phyloP scores from a whole-genome alignment of 2,888 invertebrate species.

The Merodon equestris region DNA sequence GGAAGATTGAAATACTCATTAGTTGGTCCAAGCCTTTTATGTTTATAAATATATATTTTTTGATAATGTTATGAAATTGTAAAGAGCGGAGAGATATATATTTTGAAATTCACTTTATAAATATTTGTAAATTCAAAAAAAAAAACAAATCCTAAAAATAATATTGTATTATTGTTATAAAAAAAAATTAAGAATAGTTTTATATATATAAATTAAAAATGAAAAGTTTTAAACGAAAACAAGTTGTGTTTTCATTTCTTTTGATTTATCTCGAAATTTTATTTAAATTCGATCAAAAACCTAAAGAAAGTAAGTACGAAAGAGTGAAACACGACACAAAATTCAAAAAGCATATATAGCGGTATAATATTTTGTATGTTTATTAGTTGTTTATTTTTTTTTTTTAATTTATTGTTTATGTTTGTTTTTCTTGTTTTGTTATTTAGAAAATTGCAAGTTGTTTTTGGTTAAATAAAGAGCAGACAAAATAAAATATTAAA shows the following conservation, averaged over 20 bases:
- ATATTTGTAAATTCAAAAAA: slow-evolving; percentile 42
- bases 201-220: slow-evolving; percentile 55
- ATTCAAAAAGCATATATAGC: neutral
- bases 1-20: slow-evolving; percentile 60
- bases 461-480: slow-evolving; percentile 33
- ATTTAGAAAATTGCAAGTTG: slow-evolving; percentile 31
- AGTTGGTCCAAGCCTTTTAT: slow-evolving; percentile 37
- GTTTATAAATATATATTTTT: slow-evolving; percentile 40
- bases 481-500: slow-evolving; percentile 19
- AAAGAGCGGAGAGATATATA: slow-evolving; percentile 22
- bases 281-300: too few relatives aligned
- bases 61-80: slow-evolving; percentile 25
- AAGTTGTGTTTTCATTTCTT: slow-evolving; percentile 58
- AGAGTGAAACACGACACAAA: neutral
- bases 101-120: slow-evolving; percentile 24
- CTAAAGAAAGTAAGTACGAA: too few relatives aligned
- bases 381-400: slow-evolving; percentile 36
- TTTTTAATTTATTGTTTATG: slow-evolving; percentile 22
- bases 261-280: slow-evolving; percentile 2
- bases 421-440: slow-evolving; percentile 28
- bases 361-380: slow-evolving; percentile 4
- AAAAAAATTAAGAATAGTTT: slow-evolving; percentile 56
- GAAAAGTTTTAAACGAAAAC: slow-evolving; percentile 57
- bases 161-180: slow-evolving; percentile 60
- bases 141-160: slow-evolving; percentile 16